These are phyloP conservation scores for Dexiosoma caninum DNA, from an alignment of 2,888 invertebrate genomes.

Conservation along the genomic window DNA sequence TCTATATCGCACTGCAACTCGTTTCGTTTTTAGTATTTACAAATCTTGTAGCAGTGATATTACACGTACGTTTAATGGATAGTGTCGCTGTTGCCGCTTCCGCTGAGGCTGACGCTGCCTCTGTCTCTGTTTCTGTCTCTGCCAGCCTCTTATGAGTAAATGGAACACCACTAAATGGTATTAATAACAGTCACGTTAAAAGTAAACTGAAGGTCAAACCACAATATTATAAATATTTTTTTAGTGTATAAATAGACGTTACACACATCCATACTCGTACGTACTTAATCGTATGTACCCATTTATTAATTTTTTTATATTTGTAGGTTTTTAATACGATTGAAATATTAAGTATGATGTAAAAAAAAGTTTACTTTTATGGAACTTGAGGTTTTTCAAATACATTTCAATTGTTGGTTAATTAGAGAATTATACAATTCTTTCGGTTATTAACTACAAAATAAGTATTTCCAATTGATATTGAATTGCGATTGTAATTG, in stretches of 20 bases:
- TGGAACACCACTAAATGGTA: constrained; percentile 17
- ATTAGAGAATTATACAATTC: background rate
- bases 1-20: background rate
- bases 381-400: constrained; percentile 1
- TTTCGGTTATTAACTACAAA: background rate
- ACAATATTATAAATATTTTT: constrained; percentile 20
- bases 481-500: no score
- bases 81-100: background rate
- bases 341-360: constrained; percentile 1
- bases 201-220: constrained; percentile 50
- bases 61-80: background rate
- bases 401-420: constrained; percentile 10
- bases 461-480: background rate
- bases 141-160: background rate
- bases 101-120: no score
- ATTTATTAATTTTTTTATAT: background rate
- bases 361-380: background rate
- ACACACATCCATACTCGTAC: no score
- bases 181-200: constrained; percentile 14
- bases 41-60: background rate
- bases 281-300: background rate
- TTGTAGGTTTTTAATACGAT: constrained; percentile 2
- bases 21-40: background rate
- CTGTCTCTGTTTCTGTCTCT: no score
- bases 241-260: background rate